Conservation (phyloP, 2,888 invertebrate species). For the Pristionchus exspectatus region DNA sequence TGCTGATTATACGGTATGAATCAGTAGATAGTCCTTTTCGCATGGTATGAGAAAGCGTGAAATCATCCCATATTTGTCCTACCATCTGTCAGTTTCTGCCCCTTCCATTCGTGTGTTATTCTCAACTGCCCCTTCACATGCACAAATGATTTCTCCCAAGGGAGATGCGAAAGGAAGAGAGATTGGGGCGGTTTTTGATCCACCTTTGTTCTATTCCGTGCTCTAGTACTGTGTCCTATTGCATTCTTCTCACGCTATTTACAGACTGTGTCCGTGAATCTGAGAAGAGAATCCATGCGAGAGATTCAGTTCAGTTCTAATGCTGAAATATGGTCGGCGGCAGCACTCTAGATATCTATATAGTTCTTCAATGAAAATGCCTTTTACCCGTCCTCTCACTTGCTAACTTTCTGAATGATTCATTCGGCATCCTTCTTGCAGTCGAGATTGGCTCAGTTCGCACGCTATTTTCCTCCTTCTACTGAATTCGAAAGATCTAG, state of each 20-base stretch:
- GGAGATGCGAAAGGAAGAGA: background rate
- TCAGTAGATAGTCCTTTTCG: background rate
- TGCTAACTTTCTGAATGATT: slow-evolving; percentile 38
- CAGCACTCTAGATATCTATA: background rate
- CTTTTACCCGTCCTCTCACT: background rate
- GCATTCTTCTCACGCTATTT: slow-evolving; percentile 27
- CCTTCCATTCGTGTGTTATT: slow-evolving; percentile 14
- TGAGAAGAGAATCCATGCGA: background rate
- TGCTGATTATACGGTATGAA: background rate
- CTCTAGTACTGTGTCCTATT: background rate
- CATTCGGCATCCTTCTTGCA: background rate
- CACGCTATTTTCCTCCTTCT: slow-evolving; percentile 9
- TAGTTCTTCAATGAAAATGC: background rate
- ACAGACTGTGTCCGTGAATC: background rate
- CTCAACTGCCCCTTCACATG: background rate
- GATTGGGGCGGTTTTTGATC: slow-evolving; percentile 14
- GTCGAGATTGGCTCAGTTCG: slow-evolving; percentile 34
- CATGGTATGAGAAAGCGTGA: background rate
- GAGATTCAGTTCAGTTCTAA: background rate
- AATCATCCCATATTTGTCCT: background rate
- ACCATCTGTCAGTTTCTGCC: background rate
- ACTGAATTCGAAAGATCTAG: background rate
- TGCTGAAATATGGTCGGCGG: background rate
- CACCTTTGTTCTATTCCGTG: slow-evolving; percentile 12
- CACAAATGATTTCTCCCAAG: background rate